Evolutionary conservation across 2,888 invertebrate species (phyloP), one percentile per base, ranked within the genome.

Genomic region (Mimachlamys varia): DNA sequence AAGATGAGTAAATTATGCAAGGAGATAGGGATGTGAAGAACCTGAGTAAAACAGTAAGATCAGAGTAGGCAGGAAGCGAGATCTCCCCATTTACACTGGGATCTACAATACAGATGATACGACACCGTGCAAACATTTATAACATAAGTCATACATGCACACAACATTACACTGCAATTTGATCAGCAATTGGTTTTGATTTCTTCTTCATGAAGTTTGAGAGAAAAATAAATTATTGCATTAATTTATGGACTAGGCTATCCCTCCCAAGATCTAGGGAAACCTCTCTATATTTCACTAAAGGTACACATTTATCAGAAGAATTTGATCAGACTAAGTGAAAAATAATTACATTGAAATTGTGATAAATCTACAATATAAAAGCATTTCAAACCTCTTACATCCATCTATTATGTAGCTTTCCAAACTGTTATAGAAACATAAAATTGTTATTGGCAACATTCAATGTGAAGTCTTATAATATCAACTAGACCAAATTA

Each of bases 201-300:
- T 33, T 76, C 27, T 33, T 76, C 58, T 10, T 76, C 27, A 12
- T 76, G 33, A 44, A 44, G 3, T 44, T 27, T 15, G 27, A 76
- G 33, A 33, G 33, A 76, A 76, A 76, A 76, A 33, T 27, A 33
- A 76, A 76, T 76, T 76, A 76, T 76, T 76, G 76, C 76, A 76
- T 76, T 76, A 76, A 27, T 33, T 3, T 27, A 33, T 76, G 76
- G 76, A 76, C 76, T 33, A 27, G 27, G 58, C 58, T 58, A 58
- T 58, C 58, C 58, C 58, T 58, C 58, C 58, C 58, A 58, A 58
- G 58, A 58, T 58, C 22, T 58, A n/a, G 58, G 58, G 58, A 76
- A 33, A 27, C 7, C 76, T 22, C 22, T 62, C 13, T 76, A 76
- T 27, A 76, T 76, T 27, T 76, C 10, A 12, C 1, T 33, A 4